Evolutionary conservation across 2,888 invertebrate species (phyloP).

Genomic region (Morpho achilles): DNA sequence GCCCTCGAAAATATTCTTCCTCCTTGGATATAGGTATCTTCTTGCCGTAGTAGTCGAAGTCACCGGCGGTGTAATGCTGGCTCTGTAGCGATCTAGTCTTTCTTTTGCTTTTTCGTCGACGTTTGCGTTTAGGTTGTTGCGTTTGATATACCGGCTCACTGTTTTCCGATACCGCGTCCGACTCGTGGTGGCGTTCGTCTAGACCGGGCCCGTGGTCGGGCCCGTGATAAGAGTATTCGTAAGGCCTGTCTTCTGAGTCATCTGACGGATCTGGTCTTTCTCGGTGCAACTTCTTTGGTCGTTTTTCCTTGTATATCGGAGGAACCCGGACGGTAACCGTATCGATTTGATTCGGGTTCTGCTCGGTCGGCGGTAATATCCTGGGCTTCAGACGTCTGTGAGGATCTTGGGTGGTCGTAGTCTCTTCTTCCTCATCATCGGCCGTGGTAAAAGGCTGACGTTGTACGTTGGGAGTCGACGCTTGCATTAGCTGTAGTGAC

Average conservation of each 20-base stretch:
- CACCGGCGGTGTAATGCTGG: slow-evolving; percentile 46
- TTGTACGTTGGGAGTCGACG: slow-evolving; percentile 37
- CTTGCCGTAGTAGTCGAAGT: slow-evolving; percentile 63
- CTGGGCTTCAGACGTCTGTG: slow-evolving; percentile 56
- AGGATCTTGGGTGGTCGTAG: slow-evolving; percentile 70
- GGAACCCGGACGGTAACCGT: slow-evolving; percentile 73
- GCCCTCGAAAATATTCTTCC: slow-evolving; percentile 49
- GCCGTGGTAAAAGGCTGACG: slow-evolving; percentile 40
- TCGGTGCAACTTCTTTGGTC: slow-evolving; percentile 65
- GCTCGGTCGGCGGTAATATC: slow-evolving; percentile 70
- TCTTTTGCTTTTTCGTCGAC: slow-evolving; percentile 51
- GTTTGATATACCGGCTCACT: slow-evolving; percentile 42
- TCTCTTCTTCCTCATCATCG: slow-evolving; percentile 49
- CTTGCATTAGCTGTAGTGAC: slow-evolving; percentile 40
- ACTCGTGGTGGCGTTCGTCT: slow-evolving; percentile 31
- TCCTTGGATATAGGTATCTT: slow-evolving; percentile 57
- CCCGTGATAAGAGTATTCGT: slow-evolving; percentile 2
- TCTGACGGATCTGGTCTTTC: slow-evolving; percentile 43
- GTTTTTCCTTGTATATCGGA: slow-evolving; percentile 67
- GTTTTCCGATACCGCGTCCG: slow-evolving; percentile 50
- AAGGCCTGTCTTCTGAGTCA: neutral
- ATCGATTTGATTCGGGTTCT: slow-evolving; percentile 70
- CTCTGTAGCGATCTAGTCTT: slow-evolving; percentile 42
- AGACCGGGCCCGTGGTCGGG: slow-evolving; percentile 5
- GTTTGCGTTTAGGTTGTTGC: slow-evolving; percentile 49